Conservation (phyloP, 2,797 vertebrate species). For the Enteromius viviparus region DNA sequence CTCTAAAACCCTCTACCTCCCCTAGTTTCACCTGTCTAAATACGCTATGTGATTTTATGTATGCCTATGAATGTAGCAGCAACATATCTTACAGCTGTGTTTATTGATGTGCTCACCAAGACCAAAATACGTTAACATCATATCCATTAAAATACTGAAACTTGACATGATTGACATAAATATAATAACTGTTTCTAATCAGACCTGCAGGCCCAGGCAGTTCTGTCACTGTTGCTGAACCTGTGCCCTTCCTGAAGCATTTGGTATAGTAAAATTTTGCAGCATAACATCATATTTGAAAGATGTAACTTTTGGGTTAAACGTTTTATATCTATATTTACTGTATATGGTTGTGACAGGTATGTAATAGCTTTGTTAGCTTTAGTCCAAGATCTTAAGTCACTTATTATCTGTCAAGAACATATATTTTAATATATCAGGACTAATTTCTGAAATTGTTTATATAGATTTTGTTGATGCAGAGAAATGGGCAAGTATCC, state of each 20-base stretch:
- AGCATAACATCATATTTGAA: background rate
- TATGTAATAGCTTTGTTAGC: background rate
- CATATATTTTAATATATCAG: background rate
- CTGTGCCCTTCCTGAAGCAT: slow-evolving; percentile 28
- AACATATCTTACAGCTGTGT: background rate
- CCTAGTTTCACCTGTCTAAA: background rate
- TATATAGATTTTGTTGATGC: slow-evolving; percentile 36
- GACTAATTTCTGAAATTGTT: background rate
- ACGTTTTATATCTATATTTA: background rate
- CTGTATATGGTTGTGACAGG: background rate
- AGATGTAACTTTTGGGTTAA: background rate
- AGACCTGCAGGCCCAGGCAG: slow-evolving; percentile 19
- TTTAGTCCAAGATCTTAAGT: background rate
- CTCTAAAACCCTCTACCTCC: background rate
- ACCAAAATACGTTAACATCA: background rate
- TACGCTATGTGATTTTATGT: background rate
- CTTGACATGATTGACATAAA: background rate
- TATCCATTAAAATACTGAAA: background rate
- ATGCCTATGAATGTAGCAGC: background rate
- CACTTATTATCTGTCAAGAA: background rate
- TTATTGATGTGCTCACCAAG: background rate
- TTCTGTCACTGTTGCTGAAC: slow-evolving; percentile 31
- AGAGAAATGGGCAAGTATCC: slow-evolving; percentile 40
- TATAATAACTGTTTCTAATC: background rate
- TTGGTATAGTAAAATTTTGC: slow-evolving; percentile 2